phyloP scores from a whole-genome alignment of 1,140 invertebrate species.

The Aphis craccivora region DNA sequence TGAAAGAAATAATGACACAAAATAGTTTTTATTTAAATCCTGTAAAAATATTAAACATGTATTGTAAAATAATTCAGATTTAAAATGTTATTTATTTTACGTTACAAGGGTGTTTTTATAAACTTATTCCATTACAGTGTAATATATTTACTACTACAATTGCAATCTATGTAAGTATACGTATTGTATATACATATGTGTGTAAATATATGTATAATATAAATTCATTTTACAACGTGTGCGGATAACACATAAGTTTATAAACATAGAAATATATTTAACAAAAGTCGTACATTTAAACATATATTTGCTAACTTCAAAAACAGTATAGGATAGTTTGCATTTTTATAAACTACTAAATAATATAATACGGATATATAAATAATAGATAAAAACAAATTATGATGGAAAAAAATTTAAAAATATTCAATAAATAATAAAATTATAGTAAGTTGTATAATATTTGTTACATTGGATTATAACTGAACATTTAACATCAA shows the following conservation, averaged over 20 bases:
- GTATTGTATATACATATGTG: too few relatives aligned
- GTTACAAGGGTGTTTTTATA: neutral
- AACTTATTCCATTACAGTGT: neutral
- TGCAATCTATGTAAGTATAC: neutral
- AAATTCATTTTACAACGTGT: neutral
- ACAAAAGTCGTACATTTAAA: neutral
- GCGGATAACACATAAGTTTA: too few relatives aligned
- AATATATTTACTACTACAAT: neutral
- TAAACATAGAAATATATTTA: neutral
- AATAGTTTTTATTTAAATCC: neutral
- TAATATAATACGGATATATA: too few relatives aligned
- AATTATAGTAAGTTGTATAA: too few relatives aligned
- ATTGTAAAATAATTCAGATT: neutral
- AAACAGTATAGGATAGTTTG: neutral
- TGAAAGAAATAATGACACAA: neutral
- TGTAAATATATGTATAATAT: too few relatives aligned
- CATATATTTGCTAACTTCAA: neutral
- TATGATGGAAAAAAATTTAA: too few relatives aligned
- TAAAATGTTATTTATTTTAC: neutral
- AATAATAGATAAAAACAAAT: too few relatives aligned
- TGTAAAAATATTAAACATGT: neutral
- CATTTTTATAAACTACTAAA: too few relatives aligned
- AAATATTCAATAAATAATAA: neutral
- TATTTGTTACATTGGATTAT: too few relatives aligned
- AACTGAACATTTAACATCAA: neutral